Evolutionary conservation across 1,140 invertebrate genomes (phyloP).

Genomic region (Pseudomyrmex flavicornis): DNA sequence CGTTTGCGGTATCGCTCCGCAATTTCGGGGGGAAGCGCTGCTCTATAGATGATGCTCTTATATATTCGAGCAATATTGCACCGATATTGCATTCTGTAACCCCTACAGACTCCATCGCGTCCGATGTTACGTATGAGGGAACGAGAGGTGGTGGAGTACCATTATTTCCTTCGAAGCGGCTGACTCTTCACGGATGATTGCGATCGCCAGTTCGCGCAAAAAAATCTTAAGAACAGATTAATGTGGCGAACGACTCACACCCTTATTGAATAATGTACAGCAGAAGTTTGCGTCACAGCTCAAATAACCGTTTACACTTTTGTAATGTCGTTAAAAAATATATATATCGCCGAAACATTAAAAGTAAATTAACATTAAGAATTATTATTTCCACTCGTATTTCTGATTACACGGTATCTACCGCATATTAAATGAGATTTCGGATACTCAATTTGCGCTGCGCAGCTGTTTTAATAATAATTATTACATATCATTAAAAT

Average conservation of each 20-base stretch:
- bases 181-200: slow-evolving; percentile 41
- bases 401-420: background rate
- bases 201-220: background rate
- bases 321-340: too few species aligned
- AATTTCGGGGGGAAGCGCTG: slow-evolving; percentile 33
- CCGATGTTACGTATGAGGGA: slow-evolving; percentile 28
- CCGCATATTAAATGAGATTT: background rate
- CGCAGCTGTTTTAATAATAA: slow-evolving; percentile 13
- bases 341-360: background rate
- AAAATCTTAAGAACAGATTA: background rate
- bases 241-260: background rate
- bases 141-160: slow-evolving; percentile 1
- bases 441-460: slow-evolving; percentile 8
- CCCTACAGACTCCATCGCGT: slow-evolving; percentile 43
- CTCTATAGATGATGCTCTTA: slow-evolving; percentile 53
- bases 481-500: slow-evolving; percentile 25
- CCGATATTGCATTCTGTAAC: slow-evolving; percentile 68
- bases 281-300: too few species aligned
- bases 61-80: slow-evolving; percentile 68
- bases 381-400: background rate
- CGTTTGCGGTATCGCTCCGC: slow-evolving; percentile 66
- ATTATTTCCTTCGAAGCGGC: slow-evolving; percentile 48
- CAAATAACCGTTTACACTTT: background rate
- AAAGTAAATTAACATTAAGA: background rate
- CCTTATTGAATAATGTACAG: background rate